phyloP scores from a whole-genome alignment of 2,888 invertebrate species.

The Heliconius hortense region DNA sequence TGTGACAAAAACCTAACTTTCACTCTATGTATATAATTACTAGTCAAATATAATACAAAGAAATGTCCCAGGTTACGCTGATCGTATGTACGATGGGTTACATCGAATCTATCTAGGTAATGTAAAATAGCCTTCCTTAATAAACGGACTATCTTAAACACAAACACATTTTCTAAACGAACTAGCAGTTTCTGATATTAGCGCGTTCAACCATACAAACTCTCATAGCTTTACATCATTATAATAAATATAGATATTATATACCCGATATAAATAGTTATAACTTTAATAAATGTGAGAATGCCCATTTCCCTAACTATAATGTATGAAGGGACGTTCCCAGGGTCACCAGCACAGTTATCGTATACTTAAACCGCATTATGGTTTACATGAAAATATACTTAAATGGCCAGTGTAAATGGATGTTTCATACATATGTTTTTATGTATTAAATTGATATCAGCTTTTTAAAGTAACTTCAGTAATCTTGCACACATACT shows the following conservation, averaged over 20 bases:
- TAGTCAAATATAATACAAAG: too few relatives aligned
- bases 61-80: too few relatives aligned
- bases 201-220: not conserved
- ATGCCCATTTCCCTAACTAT: slow-evolving; percentile 52
- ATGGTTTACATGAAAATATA: slow-evolving; percentile 9
- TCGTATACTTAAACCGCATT: slow-evolving; percentile 20
- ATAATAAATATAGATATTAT: not conserved
- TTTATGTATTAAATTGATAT: not conserved
- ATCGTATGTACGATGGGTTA: too few relatives aligned
- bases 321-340: slow-evolving; percentile 56
- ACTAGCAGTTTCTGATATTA: not conserved
- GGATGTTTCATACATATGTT: not conserved
- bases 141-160: too few relatives aligned
- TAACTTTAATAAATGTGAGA: slow-evolving; percentile 9
- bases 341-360: slow-evolving; percentile 33
- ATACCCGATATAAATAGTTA: not conserved
- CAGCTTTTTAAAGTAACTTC: not conserved
- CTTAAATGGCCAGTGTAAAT: not conserved
- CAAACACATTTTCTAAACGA: too few relatives aligned
- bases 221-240: not conserved
- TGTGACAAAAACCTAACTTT: too few relatives aligned
- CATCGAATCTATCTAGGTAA: too few relatives aligned
- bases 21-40: too few relatives aligned
- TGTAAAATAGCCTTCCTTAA: too few relatives aligned
- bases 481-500: too few relatives aligned